Evolutionary conservation across 2,888 invertebrate genomes (phyloP).

Genomic region (Sesamia inferens): DNA sequence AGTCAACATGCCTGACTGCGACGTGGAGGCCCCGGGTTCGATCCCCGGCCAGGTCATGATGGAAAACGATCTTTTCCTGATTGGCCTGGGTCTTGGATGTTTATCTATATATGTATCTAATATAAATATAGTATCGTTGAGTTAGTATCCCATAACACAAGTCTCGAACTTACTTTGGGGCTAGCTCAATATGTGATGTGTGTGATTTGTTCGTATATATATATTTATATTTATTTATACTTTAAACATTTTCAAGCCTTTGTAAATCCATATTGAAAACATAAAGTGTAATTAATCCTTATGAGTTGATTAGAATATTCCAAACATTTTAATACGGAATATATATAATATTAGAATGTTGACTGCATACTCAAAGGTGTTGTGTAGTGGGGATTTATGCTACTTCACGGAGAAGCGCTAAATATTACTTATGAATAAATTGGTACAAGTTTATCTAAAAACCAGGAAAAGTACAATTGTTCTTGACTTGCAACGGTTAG

Average conservation of each 20-base stretch:
- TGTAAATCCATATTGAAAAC: constrained; percentile 6
- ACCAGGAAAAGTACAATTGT: background rate
- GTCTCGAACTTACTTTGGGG: too few relatives aligned
- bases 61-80: too few relatives aligned
- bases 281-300: background rate
- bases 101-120: too few relatives aligned
- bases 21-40: too few relatives aligned
- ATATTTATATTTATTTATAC: too few relatives aligned
- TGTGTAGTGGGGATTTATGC: background rate
- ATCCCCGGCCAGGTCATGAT: too few relatives aligned
- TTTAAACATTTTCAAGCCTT: constrained; percentile 3
- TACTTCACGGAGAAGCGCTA: constrained; percentile 4
- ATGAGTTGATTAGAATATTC: constrained; percentile 7
- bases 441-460: background rate
- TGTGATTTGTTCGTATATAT: too few relatives aligned
- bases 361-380: background rate
- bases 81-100: too few relatives aligned
- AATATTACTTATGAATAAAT: background rate
- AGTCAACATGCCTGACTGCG: too few relatives aligned
- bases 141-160: too few relatives aligned
- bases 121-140: too few relatives aligned
- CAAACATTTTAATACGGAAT: constrained; percentile 3
- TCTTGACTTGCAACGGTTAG: background rate
- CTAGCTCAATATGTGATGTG: too few relatives aligned
- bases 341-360: constrained; percentile 16